A percentile compares a stretch with the other conserved stretches of the same genome.
These are phyloP conservation scores for Tokudaia tokunoshimensis DNA, from an alignment of 2,797 vertebrate species.

Conservation along the genomic window DNA sequence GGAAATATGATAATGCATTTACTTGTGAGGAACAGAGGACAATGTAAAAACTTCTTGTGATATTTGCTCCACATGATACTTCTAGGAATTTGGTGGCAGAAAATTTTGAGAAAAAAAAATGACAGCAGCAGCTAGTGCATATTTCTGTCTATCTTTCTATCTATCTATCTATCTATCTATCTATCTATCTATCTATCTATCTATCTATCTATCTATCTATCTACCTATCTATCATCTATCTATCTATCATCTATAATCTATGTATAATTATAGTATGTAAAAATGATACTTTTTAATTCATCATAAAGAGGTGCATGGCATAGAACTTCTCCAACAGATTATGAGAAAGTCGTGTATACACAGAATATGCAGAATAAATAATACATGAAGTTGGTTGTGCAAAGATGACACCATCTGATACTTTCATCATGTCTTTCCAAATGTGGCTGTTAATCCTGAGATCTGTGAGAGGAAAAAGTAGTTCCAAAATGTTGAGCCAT, in stretches of 20 bases:
- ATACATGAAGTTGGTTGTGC: neutral
- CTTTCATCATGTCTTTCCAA: neutral
- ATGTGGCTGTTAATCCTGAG: neutral
- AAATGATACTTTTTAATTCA: neutral
- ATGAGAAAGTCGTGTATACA: neutral
- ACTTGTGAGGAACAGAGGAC: neutral
- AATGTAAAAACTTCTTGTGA: neutral
- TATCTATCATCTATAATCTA: too few species aligned
- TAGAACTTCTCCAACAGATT: neutral
- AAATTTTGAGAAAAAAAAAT: neutral
- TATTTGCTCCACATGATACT: conserved; percentile 3
- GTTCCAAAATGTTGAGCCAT: neutral
- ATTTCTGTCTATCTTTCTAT: neutral
- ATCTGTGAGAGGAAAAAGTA: neutral
- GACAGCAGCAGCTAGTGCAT: neutral
- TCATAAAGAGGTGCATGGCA: neutral
- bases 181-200: too few species aligned
- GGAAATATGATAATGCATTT: conserved; percentile 50
- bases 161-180: too few species aligned
- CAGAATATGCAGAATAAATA: neutral
- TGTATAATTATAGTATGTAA: too few species aligned
- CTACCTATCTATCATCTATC: too few species aligned
- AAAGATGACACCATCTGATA: neutral
- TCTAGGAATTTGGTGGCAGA: neutral
- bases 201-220: too few species aligned